phyloP scores from a whole-genome alignment of 2,113 vertebrate species.

The Brachionichthys hirsutus region DNA sequence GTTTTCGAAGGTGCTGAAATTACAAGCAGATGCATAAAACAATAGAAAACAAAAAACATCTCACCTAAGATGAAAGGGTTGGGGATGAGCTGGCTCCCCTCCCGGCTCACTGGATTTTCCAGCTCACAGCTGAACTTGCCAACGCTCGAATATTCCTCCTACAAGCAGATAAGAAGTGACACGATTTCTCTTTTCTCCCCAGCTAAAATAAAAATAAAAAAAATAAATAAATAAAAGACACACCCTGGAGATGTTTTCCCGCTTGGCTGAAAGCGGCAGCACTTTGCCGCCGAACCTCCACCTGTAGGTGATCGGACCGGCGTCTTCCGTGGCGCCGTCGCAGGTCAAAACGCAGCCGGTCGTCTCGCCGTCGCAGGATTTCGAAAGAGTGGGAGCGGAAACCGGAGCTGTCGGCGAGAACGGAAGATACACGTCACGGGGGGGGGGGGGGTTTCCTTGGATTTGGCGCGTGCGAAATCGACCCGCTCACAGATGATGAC shows the following conservation, averaged over 20 bases:
- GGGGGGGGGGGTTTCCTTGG: too few species aligned
- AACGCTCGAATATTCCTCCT: not conserved
- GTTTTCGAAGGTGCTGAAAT: not conserved
- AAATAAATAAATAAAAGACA: too few species aligned
- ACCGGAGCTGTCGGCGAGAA: not conserved
- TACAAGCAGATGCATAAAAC: not conserved
- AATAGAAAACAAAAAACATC: not conserved
- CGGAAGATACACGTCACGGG: too few species aligned
- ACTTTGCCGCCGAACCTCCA: not conserved
- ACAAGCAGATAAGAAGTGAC: rapidly evolving
- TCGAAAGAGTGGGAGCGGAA: slow-evolving; percentile 1
- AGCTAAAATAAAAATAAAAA: too few species aligned
- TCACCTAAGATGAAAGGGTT: slow-evolving; percentile 21
- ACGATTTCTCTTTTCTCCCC: too few species aligned
- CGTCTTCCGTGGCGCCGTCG: not conserved
- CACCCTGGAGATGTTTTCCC: not conserved
- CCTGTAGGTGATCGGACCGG: not conserved
- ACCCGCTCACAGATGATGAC: not conserved
- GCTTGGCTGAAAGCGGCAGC: not conserved
- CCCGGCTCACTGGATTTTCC: slow-evolving; percentile 24
- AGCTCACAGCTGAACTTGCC: slow-evolving; percentile 36
- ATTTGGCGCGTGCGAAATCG: too few species aligned
- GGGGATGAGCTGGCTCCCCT: not conserved
- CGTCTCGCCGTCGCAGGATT: not conserved
- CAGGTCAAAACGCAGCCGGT: slow-evolving; percentile 38